Percentiles rank a stretch among this genome's conserved stretches.
Evolutionary conservation across 2,113 vertebrate species (phyloP).

Genomic region (Megalops atlanticus): DNA sequence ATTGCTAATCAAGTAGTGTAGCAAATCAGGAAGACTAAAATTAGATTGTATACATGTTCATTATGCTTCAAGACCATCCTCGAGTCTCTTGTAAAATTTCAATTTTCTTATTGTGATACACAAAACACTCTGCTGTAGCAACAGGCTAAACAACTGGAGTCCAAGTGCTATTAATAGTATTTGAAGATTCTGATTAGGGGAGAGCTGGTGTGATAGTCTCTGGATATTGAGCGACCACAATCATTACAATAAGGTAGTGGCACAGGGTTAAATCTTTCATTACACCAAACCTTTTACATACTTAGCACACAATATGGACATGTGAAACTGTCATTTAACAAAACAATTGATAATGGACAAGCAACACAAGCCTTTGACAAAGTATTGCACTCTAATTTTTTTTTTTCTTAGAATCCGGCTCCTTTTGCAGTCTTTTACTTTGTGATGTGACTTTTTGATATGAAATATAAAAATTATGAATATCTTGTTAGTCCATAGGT

Average conservation of each 20-base stretch:
- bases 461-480: background rate
- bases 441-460: background rate
- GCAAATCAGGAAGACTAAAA: too few relatives aligned
- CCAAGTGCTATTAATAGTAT: constrained; percentile 25
- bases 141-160: constrained; percentile 10
- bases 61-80: too few relatives aligned
- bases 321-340: too few relatives aligned
- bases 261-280: background rate
- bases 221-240: background rate
- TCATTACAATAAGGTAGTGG: background rate
- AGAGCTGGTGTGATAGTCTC: constrained; percentile 2
- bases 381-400: too few relatives aligned
- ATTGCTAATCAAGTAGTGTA: too few relatives aligned
- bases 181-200: constrained; percentile 1
- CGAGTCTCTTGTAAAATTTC: background rate
- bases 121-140: constrained; percentile 17
- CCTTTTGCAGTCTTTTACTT: too few relatives aligned
- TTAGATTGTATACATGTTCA: background rate
- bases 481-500: too few relatives aligned
- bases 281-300: too few relatives aligned
- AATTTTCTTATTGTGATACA: constrained; percentile 13
- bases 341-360: too few relatives aligned
- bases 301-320: too few relatives aligned
- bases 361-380: too few relatives aligned
- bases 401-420: too few relatives aligned